Percentiles rank a stretch among this genome's conserved stretches.
These are phyloP conservation scores for Margarornis squamiger DNA, from an alignment of 2,797 vertebrate genomes.

Conservation along the genomic window DNA sequence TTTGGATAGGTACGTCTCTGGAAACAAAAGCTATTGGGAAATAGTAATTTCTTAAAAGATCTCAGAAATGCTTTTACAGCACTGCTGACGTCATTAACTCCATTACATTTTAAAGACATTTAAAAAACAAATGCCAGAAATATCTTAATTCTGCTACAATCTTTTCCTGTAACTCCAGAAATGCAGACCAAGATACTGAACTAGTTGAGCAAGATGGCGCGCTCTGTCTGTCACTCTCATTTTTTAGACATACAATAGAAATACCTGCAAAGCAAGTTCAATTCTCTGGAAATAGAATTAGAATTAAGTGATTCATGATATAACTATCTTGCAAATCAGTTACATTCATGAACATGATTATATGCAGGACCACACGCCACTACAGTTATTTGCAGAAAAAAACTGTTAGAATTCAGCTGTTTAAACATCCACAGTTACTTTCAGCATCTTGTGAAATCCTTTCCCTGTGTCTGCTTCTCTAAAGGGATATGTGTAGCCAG, in stretches of 20 bases:
- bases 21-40: neutral
- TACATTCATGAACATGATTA: neutral
- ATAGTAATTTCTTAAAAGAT: neutral
- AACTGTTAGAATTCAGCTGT: neutral
- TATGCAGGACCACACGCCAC: neutral
- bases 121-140: neutral
- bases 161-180: neutral
- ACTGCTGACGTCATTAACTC: neutral
- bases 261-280: neutral
- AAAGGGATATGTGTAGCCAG: neutral
- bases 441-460: neutral
- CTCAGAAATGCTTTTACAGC: neutral
- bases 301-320: neutral
- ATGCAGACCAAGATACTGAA: neutral
- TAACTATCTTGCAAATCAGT: neutral
- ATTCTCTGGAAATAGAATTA: neutral
- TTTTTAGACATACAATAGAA: neutral
- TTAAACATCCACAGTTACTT: neutral
- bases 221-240: neutral
- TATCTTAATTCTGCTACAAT: neutral
- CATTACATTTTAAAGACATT: neutral
- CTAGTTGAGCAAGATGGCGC: neutral
- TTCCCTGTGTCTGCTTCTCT: neutral
- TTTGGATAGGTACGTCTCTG: neutral
- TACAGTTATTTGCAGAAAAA: neutral